A percentile compares a stretch with the other conserved stretches of the same genome.
These are phyloP conservation scores for Nasonia longicornis DNA, from an alignment of 1,140 invertebrate genomes.

Conservation along the genomic window DNA sequence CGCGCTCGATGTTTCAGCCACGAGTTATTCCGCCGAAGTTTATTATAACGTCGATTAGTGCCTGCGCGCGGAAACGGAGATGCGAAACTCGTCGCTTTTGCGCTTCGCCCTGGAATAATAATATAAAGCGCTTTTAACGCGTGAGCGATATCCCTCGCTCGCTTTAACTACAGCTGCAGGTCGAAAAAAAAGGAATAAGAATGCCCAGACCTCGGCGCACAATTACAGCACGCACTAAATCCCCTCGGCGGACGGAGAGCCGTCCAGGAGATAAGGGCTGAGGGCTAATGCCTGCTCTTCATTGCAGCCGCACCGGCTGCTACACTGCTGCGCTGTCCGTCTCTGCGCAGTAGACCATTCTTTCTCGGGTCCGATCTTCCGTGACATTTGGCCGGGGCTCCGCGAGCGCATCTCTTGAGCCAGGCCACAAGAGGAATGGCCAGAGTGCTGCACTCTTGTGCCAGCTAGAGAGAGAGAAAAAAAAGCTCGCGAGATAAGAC, in stretches of 20 bases:
- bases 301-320: slow-evolving; percentile 7
- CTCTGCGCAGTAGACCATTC: slow-evolving; percentile 10
- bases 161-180: no score
- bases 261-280: slow-evolving; percentile 20
- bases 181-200: background rate
- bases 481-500: slow-evolving; percentile 5
- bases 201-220: slow-evolving; percentile 2
- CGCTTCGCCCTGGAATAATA: no score
- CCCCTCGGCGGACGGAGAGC: background rate
- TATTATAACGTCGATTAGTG: background rate
- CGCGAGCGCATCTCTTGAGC: background rate
- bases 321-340: background rate
- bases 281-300: slow-evolving; percentile 35
- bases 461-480: background rate
- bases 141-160: no score
- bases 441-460: background rate
- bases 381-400: background rate
- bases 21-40: no score
- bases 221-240: slow-evolving; percentile 38
- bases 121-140: no score
- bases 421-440: slow-evolving; percentile 12
- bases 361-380: slow-evolving; percentile 25
- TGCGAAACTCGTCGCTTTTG: background rate
- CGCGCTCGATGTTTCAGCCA: background rate
- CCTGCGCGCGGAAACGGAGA: background rate